phyloP scores from a whole-genome alignment of 2,888 invertebrate species.

The Druceiella hillmani region DNA sequence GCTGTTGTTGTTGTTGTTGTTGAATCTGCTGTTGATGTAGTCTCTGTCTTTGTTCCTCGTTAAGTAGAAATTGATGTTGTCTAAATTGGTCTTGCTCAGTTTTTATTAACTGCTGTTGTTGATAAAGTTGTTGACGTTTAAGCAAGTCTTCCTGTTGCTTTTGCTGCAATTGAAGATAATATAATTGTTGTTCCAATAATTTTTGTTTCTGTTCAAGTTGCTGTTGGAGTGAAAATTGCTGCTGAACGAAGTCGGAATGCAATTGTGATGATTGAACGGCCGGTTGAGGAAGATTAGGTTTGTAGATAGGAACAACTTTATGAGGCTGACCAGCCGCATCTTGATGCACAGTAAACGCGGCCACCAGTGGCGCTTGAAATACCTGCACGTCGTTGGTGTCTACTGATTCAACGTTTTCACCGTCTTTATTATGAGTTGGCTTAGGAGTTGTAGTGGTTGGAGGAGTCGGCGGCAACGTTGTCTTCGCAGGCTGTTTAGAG shows the following conservation, averaged over 20 bases:
- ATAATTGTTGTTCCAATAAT: conserved; percentile 64
- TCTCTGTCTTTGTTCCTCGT: conserved; percentile 25
- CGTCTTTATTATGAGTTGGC: conserved; percentile 63
- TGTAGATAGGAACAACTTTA: conserved; percentile 69
- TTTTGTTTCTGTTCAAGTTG: conserved; percentile 63
- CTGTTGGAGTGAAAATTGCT: conserved; percentile 40
- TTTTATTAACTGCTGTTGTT: conserved; percentile 42
- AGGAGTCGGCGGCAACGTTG: conserved; percentile 40
- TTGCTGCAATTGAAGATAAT: conserved; percentile 59
- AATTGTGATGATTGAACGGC: conserved; percentile 17
- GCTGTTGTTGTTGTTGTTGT: conserved; percentile 43
- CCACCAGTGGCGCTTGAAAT: conserved; percentile 74
- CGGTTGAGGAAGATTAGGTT: conserved; percentile 34
- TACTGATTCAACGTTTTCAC: conserved; percentile 62
- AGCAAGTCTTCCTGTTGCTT: conserved; percentile 64
- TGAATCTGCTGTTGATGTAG: conserved; percentile 32
- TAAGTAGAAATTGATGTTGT: conserved; percentile 12
- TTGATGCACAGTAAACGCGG: conserved; percentile 81
- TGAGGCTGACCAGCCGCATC: conserved; percentile 74
- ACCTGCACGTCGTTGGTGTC: conserved; percentile 70
- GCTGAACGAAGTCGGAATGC: conserved; percentile 34
- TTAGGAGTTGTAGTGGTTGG: conserved; percentile 58
- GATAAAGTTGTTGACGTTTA: conserved; percentile 57
- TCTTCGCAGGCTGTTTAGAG: conserved; percentile 30
- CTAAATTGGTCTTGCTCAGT: conserved; percentile 10